Evolutionary conservation across 2,888 invertebrate genomes (phyloP), one percentile per base, ranked within the genome.

Genomic region (Coenonympha glycerion): DNA sequence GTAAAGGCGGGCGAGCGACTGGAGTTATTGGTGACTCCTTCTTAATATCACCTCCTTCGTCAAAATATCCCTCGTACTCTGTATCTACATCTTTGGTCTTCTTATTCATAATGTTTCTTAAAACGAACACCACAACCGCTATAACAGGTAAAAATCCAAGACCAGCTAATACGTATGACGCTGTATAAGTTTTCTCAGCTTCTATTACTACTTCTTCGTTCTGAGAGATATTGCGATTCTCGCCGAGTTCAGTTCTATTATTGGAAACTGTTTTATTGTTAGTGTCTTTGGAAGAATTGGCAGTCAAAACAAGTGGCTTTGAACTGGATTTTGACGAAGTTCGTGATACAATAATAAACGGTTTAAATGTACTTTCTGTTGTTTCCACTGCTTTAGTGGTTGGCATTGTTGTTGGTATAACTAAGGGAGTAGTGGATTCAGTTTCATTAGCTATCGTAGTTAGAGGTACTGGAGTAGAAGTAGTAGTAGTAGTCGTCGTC

Each of bases 31-130:
- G 85, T 6, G 87, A 82, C 54, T 88, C 87, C 47, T 88, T 87
- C 57, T 88, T 88, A 21, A 86, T 70, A 46, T 87, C 87, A 45
- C 88, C 82, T 44, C 87, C 81, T 55, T 91, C 91, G 1, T 90
- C 88, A 36, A 90, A 89, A 58, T 90, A 90, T 1, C 90, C 89
- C 62, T 90, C 90, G 49, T 90, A 89, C 57, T 90, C 90, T 1
- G 87, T 80, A 56, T 90, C 90, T 49, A 88, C 73, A 52, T 87
- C 87, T 77, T 88, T 88, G 61, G 82, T 79, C 58, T 90, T 84
- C 49, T 88, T 89, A 61, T 88, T 82, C 47, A 90, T 70, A 51
- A 89, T 68, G 61, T 88, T 89, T 56, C 89, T 85, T 61, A 89
- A 71, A 41, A 90, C 76, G 66, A 90, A 90, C 6, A 86, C 78